Base-by-base conservation (phyloP, 2,113 vertebrate species). In the Nestor notabilis region DNA sequence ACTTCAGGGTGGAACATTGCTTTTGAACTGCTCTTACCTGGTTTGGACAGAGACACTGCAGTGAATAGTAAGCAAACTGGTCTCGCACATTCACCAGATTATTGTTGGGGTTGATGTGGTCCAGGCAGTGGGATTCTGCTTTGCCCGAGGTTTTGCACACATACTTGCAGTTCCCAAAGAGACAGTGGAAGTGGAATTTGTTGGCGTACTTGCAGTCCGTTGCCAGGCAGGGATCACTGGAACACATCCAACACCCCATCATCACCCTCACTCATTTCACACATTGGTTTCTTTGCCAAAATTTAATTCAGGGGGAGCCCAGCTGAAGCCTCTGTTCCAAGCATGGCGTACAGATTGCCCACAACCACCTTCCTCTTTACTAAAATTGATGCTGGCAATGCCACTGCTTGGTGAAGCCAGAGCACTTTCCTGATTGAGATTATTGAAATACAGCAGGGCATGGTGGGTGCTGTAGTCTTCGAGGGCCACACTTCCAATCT, bases 61-160 rank as follows among this genome's bases (percentile, higher is more conserved):
- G 98, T 1, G 99, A 99, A 95, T 99, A 99, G 97, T 99, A 99
- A 65, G 99, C 98, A 49, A 99, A 99, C 98, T 99, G 99, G 98
- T 99, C 99, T 43, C 99, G 98, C 95, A 99, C 99, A 21, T 99
- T 99, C 97, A 99, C 98, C 97, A 99, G 97, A 96, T 98, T 99
- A 97, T 99, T 99, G 98, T 98, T 99, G 97, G 99, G 99, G 98
- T 99, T 99, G 98, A 99, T 99, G 98, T 99, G 99, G 98, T 99
- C 99, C 98, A 99, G 98, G 98, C 99, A 99, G 97, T 99, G 99
- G 83, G 99, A 99, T 96, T 99, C 99, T 1, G 99, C 99, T 98
- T 99, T 99, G 85, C 99, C 99, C 2, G 99, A 99, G 43, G 99
- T 99, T 98, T 99, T 99, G 97, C 99, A 99, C 92, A 99, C 99